These are phyloP conservation scores for Orestias chungarensis DNA, from an alignment of 2,797 vertebrate species.

Conservation along the genomic window DNA sequence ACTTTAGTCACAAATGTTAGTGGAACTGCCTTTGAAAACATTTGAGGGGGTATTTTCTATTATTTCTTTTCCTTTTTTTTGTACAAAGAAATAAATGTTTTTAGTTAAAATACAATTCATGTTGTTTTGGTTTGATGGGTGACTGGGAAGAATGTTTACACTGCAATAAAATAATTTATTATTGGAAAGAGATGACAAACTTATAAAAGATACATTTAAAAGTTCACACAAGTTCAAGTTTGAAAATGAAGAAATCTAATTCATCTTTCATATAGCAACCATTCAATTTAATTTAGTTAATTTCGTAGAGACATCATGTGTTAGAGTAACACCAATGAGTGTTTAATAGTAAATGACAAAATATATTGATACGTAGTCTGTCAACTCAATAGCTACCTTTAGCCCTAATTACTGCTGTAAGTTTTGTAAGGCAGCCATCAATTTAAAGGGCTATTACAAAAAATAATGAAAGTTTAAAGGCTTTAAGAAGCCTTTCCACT, in stretches of 20 bases:
- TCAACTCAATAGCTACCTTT: too few species aligned
- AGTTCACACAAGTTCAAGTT: neutral
- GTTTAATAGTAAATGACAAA: too few species aligned
- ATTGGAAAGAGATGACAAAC: neutral
- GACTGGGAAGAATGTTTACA: neutral
- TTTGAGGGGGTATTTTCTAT: too few species aligned
- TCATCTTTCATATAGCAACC: neutral
- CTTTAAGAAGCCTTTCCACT: too few species aligned
- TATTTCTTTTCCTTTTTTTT: slow-evolving; percentile 34
- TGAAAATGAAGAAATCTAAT: neutral
- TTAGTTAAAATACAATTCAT: slow-evolving; percentile 27
- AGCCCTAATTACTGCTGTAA: too few species aligned
- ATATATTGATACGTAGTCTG: too few species aligned
- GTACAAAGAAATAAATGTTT: slow-evolving; percentile 43
- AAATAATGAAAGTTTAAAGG: too few species aligned
- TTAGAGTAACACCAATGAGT: too few species aligned
- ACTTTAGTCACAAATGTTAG: slow-evolving; percentile 35
- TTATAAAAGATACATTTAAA: neutral
- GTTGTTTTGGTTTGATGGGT: slow-evolving; percentile 23
- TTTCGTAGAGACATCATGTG: too few species aligned
- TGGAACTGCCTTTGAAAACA: slow-evolving; percentile 13
- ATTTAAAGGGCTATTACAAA: too few species aligned
- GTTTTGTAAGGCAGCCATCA: too few species aligned
- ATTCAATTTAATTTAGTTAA: neutral
- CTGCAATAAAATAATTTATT: neutral